Percentiles rank a stretch among this genome's conserved stretches.
Evolutionary conservation across 2,888 invertebrate species (phyloP).

Genomic region (Nemotelus pantherinus): DNA sequence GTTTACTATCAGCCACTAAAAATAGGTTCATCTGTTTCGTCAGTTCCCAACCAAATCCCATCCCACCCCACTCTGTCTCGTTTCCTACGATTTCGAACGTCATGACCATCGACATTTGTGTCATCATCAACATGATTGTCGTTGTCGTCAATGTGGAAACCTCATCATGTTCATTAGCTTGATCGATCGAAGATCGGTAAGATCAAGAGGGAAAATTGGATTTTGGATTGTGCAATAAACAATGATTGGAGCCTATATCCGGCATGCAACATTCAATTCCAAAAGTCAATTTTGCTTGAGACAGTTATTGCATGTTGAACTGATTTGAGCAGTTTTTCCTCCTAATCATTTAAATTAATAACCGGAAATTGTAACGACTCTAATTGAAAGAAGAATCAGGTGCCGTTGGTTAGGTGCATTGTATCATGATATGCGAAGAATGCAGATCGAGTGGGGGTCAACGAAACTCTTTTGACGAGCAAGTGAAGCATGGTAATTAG

Average conservation of each 20-base stretch:
- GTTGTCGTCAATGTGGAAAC: neutral
- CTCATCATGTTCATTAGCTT: neutral
- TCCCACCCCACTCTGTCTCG: neutral
- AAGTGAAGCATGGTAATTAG: neutral
- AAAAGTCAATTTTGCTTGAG: neutral
- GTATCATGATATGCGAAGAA: neutral
- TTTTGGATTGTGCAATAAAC: slow-evolving; percentile 22
- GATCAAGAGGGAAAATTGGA: slow-evolving; percentile 8
- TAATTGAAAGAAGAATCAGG: slow-evolving; percentile 15
- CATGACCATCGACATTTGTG: neutral
- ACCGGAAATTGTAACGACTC: slow-evolving; percentile 33
- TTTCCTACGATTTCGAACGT: neutral
- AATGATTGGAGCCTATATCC: slow-evolving; percentile 3
- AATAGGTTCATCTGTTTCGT: slow-evolving; percentile 8
- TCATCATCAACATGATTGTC: slow-evolving; percentile 22
- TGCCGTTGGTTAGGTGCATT: neutral
- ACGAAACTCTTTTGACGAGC: neutral
- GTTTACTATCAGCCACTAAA: slow-evolving; percentile 24
- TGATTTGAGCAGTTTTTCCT: neutral
- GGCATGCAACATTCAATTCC: neutral
- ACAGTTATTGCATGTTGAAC: slow-evolving; percentile 1
- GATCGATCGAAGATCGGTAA: neutral
- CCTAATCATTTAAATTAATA: slow-evolving; percentile 13
- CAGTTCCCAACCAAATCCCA: neutral
- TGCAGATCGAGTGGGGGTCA: slow-evolving; percentile 1